phyloP scores from a whole-genome alignment of 2,113 vertebrate genomes.

The Campylomormyrus tamandua region DNA sequence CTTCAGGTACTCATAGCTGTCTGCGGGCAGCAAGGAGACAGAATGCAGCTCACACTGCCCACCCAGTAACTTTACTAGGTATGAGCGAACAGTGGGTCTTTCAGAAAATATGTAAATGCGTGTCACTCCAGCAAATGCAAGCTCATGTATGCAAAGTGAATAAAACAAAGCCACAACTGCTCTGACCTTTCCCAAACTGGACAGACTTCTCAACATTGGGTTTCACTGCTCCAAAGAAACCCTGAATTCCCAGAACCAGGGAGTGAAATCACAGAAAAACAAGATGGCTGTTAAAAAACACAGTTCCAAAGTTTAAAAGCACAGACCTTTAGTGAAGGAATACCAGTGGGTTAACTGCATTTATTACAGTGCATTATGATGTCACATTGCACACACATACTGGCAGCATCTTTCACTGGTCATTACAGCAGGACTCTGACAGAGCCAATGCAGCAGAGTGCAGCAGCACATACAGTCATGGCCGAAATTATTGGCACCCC shows the following conservation, averaged over 20 bases:
- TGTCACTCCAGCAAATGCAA: background rate
- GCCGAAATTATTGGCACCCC: no score
- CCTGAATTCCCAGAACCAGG: conserved; percentile 36
- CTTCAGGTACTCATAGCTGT: conserved; percentile 67
- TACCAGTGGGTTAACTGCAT: background rate
- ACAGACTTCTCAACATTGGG: conserved; percentile 68
- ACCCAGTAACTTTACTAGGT: background rate
- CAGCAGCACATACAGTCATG: background rate
- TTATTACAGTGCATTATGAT: background rate
- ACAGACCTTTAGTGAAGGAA: background rate
- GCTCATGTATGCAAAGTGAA: background rate
- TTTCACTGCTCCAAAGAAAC: conserved; percentile 57
- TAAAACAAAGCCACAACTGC: background rate
- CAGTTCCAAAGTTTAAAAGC: background rate
- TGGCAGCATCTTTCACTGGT: background rate
- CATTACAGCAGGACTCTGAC: background rate
- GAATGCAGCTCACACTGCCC: background rate
- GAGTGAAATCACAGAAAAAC: background rate
- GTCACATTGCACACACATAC: background rate
- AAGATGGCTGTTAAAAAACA: background rate
- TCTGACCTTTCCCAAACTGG: conserved; percentile 63
- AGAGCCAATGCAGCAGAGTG: background rate
- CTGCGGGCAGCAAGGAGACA: conserved; percentile 51
- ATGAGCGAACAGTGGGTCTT: background rate
- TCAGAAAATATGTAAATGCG: background rate